Conservation (phyloP, 1,140 invertebrate species). For the Goniozus legneri region DNA sequence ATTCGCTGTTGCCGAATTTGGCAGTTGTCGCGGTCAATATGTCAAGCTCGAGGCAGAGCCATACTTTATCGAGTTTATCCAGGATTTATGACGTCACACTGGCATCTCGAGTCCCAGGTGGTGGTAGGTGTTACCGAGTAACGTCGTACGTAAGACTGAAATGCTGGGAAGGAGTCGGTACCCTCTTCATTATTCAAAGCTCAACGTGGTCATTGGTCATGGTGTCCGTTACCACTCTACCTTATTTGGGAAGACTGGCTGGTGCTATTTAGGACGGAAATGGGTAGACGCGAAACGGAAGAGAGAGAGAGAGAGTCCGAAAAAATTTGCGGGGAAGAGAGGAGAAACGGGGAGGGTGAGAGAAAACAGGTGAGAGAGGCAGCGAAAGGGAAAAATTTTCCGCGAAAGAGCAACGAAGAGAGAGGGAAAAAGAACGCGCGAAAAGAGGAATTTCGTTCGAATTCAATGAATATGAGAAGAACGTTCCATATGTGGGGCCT, state of each 20-base stretch:
- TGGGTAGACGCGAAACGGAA: neutral
- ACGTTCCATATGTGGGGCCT: no score
- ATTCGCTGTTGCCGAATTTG: no score
- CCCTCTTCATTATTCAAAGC: slow-evolving; percentile 42
- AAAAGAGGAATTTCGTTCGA: neutral
- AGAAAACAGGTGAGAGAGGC: slow-evolving; percentile 3
- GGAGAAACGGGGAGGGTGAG: neutral
- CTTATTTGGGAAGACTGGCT: neutral
- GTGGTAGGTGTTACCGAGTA: neutral
- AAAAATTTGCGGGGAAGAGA: neutral
- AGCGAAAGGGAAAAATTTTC: slow-evolving; percentile 6
- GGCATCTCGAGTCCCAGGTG: no score
- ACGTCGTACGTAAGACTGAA: slow-evolving; percentile 17
- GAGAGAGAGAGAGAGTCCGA: neutral
- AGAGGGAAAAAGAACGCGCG: neutral
- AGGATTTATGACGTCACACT: no score
- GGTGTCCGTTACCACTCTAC: slow-evolving; percentile 19
- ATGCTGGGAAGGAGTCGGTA: slow-evolving; percentile 15
- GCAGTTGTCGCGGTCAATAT: no score
- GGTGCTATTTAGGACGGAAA: slow-evolving; percentile 7
- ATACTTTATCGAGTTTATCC: no score
- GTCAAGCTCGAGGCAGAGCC: no score
- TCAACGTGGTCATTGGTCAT: slow-evolving; percentile 42
- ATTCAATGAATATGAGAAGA: no score
- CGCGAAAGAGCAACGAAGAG: neutral